Percentiles rank a stretch among this genome's conserved stretches.
phyloP scores from a whole-genome alignment of 2,797 vertebrate species.

The Semaprochilodus insignis region DNA sequence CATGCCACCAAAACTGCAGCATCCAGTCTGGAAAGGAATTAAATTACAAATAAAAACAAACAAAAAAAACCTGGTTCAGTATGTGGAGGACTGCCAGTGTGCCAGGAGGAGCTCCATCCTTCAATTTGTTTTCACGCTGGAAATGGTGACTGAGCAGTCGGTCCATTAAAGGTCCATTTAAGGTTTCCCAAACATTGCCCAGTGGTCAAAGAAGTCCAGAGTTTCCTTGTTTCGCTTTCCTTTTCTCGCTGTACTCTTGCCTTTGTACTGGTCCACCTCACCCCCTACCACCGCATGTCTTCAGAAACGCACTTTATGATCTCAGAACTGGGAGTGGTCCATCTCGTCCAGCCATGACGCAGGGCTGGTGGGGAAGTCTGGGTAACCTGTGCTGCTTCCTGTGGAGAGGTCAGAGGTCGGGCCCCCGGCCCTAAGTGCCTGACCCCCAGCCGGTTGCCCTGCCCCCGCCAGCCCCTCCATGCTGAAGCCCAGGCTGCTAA shows the following conservation, averaged over 20 bases:
- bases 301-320: conserved; percentile 5
- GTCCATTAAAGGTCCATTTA: not conserved
- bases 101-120: not conserved
- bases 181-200: not conserved
- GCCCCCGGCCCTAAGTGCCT: conserved; percentile 91
- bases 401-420: conserved; percentile 98
- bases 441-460: conserved; percentile 85
- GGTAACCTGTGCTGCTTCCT: conserved; percentile 97
- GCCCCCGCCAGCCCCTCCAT: conserved; percentile 90
- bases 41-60: conserved; percentile 39
- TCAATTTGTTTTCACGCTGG: not conserved
- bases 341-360: conserved; percentile 98
- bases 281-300: not conserved
- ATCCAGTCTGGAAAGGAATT: conserved; percentile 57
- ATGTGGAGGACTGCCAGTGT: not conserved
- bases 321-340: conserved; percentile 98
- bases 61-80: conserved; percentile 33
- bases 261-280: not conserved
- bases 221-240: not conserved
- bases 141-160: not conserved
- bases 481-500: conserved; percentile 92
- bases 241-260: not conserved
- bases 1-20: conserved; percentile 57
- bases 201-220: not conserved
- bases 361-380: conserved; percentile 98